Base-by-base conservation (phyloP, 1,140 invertebrate species). In the Caenorhabditis tropicalis region DNA sequence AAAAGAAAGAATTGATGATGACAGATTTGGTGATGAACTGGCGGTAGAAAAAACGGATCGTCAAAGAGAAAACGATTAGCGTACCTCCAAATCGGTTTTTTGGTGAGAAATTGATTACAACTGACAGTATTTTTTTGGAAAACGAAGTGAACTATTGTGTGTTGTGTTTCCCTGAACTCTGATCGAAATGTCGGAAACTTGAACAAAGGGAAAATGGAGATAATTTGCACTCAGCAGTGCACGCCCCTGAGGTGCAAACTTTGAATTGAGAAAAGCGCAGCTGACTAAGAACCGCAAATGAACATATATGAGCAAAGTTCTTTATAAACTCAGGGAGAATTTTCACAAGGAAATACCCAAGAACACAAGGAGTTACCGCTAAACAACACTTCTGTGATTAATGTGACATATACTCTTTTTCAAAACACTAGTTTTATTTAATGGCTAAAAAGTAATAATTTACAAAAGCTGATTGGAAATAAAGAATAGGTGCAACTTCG, bases 1-100 rank as follows among this genome's bases (percentile, higher is more conserved):
- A n/a, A 74, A 74, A 74, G 43, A 15, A 3, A 46, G n/a, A 74
- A 74, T 74, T 74, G 36, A 74, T 74, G 65, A 74, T 74, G 65
- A 74, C 36, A 74, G 36, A 74, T 74, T 39, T 43, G 36, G 36
- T 39, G 36, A 74, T 74, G 65, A 43, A 21, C 65, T 74, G 65
- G 65, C 58, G 16, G 58, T 10, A 65, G 9, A 58, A 58, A 58
- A 58, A 58, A 70, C 58, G 33, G 36, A 65, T 65, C 29, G 58
- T 33, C 12, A 36, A 36, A 65, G 58, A 10, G 58, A n/a, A 74
- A 74, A 43, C 33, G 65, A 74, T 74, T 74, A 43, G 10, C 36
- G 65, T 43, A 74, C 65, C 6, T 36, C 2, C 19, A 15, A 6
- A 7, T 27, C 16, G 58, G 10, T 65, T 36, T 36, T 65, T 36